Conservation (phyloP, 2,113 vertebrate genomes). For the Sceloporus tristichus region DNA sequence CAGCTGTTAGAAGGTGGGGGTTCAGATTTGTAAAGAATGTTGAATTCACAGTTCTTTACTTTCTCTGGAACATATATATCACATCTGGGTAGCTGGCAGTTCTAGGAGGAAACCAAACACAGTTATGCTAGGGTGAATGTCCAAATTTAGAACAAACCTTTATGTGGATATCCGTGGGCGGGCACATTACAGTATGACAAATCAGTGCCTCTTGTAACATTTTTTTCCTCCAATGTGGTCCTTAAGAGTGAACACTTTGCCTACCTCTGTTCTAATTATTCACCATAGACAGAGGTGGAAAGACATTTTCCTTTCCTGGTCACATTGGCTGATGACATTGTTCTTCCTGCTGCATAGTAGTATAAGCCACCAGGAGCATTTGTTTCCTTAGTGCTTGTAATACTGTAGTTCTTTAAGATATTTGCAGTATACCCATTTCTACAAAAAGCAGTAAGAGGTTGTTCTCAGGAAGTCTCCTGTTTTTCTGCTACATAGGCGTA, state of each 20-base stretch:
- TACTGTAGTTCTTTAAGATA: not conserved
- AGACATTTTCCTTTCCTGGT: conserved; percentile 3
- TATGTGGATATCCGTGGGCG: not conserved
- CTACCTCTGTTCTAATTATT: conserved; percentile 10
- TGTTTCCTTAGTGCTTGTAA: not conserved
- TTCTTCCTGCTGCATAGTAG: not conserved
- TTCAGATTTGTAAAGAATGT: not conserved
- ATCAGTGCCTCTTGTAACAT: not conserved
- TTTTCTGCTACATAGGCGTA: not conserved
- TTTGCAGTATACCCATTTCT: not conserved
- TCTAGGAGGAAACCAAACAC: not conserved
- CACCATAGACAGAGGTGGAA: not conserved
- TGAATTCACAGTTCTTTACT: not conserved
- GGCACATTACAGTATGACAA: not conserved
- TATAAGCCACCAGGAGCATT: not conserved
- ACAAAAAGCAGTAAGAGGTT: not conserved
- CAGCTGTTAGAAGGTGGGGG: too few relatives aligned
- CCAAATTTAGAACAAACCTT: not conserved
- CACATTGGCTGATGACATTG: not conserved
- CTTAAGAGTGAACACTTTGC: not conserved
- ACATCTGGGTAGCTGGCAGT: not conserved
- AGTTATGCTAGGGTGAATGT: not conserved
- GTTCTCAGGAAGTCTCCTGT: not conserved
- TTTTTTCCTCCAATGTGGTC: not conserved
- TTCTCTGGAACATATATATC: not conserved